These are phyloP conservation scores for Arrhamphus sclerolepis DNA, from an alignment of 2,797 vertebrate species.

Conservation along the genomic window DNA sequence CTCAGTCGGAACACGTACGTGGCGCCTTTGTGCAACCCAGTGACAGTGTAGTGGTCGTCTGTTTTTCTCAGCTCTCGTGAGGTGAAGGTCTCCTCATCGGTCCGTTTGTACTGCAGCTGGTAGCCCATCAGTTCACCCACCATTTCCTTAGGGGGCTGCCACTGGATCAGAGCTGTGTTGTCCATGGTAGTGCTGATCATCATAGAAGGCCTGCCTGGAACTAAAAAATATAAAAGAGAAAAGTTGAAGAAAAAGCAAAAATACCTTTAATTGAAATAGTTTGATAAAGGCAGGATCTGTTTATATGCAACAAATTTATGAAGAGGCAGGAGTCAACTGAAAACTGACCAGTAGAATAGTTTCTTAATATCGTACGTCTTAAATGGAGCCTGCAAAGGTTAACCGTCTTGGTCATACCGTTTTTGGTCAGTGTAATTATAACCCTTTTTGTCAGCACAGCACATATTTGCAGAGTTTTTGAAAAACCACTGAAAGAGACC, in stretches of 20 bases:
- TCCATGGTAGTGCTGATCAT: constrained; percentile 95
- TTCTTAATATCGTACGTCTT: too few species aligned
- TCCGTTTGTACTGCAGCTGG: constrained; percentile 91
- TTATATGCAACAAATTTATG: background rate
- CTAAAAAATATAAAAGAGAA: constrained; percentile 61
- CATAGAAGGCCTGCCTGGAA: constrained; percentile 96
- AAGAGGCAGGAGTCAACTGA: too few species aligned
- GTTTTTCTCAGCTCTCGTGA: constrained; percentile 87
- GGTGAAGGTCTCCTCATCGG: constrained; percentile 87
- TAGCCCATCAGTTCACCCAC: constrained; percentile 96
- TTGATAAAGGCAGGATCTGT: background rate
- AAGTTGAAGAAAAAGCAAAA: background rate
- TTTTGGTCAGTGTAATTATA: too few species aligned
- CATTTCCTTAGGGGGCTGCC: constrained; percentile 97
- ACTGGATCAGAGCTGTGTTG: constrained; percentile 96
- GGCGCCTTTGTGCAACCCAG: constrained; percentile 92
- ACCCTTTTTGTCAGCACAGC: too few species aligned
- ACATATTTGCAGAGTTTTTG: too few species aligned
- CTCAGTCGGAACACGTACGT: constrained; percentile 92
- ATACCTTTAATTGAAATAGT: background rate
- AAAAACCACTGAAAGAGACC: too few species aligned
- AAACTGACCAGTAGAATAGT: too few species aligned
- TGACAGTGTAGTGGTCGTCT: constrained; percentile 92
- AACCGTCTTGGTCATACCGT: too few species aligned
- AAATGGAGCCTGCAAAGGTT: too few species aligned